Evolutionary conservation across 2,113 vertebrate species (phyloP).

Genomic region (Nematolebias whitei): DNA sequence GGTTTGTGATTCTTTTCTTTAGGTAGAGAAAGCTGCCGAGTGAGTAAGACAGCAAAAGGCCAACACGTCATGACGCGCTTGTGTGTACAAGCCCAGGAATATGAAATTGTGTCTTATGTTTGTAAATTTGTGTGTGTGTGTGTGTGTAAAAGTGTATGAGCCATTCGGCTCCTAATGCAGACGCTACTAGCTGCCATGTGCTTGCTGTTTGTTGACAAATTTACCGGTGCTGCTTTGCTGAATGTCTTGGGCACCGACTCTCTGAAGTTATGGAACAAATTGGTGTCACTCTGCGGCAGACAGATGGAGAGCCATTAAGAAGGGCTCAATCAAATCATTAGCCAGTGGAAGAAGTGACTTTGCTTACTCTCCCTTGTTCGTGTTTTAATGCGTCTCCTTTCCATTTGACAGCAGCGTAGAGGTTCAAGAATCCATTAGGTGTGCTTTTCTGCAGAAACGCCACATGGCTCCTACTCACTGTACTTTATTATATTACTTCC

Average conservation of each 20-base stretch:
- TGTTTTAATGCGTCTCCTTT: conserved; percentile 48
- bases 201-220: conserved; percentile 71
- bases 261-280: conserved; percentile 49
- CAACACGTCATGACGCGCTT: conserved; percentile 63
- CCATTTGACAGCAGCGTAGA: conserved; percentile 41
- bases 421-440: conserved; percentile 63
- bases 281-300: conserved; percentile 39
- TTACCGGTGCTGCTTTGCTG: conserved; percentile 48
- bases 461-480: conserved; percentile 18
- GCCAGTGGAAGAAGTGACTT: conserved; percentile 53
- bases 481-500: conserved; percentile 31
- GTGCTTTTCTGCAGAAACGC: conserved; percentile 17
- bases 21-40: conserved; percentile 69
- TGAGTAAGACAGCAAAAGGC: conserved; percentile 58
- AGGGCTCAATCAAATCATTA: conserved; percentile 56
- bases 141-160: conserved; percentile 22
- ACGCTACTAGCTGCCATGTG: conserved; percentile 57
- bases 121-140: conserved; percentile 19
- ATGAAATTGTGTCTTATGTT: conserved; percentile 43
- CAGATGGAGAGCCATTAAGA: conserved; percentile 60
- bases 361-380: conserved; percentile 35
- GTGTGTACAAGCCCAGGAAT: conserved; percentile 36
- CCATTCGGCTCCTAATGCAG: conserved; percentile 32
- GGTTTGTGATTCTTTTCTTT: conserved; percentile 36
- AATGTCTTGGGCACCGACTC: conserved; percentile 8